Conservation (phyloP, 2,797 vertebrate species). For the Huso huso region DNA sequence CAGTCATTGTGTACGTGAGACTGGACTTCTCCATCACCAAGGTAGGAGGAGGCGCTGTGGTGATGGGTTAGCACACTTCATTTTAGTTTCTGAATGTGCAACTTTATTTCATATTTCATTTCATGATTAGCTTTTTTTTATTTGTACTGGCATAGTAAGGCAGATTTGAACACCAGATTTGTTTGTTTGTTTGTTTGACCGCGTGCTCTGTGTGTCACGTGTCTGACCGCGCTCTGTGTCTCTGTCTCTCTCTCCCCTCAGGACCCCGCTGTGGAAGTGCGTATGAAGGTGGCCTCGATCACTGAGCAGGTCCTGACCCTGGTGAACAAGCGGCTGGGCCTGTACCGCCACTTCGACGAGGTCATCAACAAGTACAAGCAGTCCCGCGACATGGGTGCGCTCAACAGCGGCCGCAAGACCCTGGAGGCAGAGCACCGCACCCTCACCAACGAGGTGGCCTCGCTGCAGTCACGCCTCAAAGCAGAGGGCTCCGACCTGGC, state of each 20-base stretch:
- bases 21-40: conserved; percentile 97
- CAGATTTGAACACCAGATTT: not conserved
- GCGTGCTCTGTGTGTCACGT: not conserved
- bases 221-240: not conserved
- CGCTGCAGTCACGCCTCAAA: conserved; percentile 86
- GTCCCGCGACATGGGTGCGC: conserved; percentile 78
- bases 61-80: not conserved
- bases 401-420: conserved; percentile 84
- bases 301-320: conserved; percentile 93
- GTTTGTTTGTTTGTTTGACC: not conserved
- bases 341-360: conserved; percentile 94
- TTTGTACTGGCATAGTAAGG: not conserved
- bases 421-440: conserved; percentile 86
- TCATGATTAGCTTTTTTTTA: not conserved
- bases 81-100: not conserved
- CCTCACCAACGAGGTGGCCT: conserved; percentile 77
- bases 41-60: conserved; percentile 48
- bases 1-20: conserved; percentile 92
- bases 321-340: conserved; percentile 89
- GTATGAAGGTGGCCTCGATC: conserved; percentile 98
- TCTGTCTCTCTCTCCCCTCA: conserved; percentile 31
- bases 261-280: conserved; percentile 94
- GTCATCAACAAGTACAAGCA: conserved; percentile 95
- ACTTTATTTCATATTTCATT: not conserved
- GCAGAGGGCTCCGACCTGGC: conserved; percentile 89